phyloP scores from a whole-genome alignment of 2,888 invertebrate genomes.

The Isoperla grammatica region DNA sequence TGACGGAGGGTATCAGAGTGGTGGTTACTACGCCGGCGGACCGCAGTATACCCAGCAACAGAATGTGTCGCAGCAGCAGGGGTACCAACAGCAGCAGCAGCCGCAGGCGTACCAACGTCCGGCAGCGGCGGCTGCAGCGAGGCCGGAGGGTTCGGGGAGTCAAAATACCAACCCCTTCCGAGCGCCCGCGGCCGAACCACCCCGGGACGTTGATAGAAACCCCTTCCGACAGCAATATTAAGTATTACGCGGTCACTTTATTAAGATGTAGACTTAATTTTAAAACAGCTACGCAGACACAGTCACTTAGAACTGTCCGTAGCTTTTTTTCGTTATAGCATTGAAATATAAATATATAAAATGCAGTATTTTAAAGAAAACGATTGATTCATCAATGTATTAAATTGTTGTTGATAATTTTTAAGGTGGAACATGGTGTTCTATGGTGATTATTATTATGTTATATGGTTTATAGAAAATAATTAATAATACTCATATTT shows the following conservation, averaged over 20 bases:
- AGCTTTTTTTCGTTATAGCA: no score
- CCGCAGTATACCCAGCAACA: constrained; percentile 41
- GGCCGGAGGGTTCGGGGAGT: constrained; percentile 36
- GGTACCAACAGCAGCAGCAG: constrained; percentile 41
- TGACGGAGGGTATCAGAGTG: constrained; percentile 40
- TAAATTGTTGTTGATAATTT: no score
- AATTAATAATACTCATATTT: no score
- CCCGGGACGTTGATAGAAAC: constrained; percentile 55
- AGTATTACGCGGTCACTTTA: neutral
- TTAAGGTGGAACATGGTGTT: no score
- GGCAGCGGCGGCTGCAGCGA: constrained; percentile 33
- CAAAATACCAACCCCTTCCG: constrained; percentile 44
- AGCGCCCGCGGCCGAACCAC: constrained; percentile 47
- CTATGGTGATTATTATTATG: no score
- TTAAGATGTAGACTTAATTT: no score
- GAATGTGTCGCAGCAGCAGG: constrained; percentile 46
- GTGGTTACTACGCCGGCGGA: constrained; percentile 14
- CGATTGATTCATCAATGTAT: no score
- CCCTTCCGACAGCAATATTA: constrained; percentile 64
- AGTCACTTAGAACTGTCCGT: no score
- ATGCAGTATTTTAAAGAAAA: no score
- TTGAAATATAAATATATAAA: no score
- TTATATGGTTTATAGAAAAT: no score
- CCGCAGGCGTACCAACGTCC: constrained; percentile 34
- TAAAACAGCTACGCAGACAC: no score